A percentile compares a stretch with the other conserved stretches of the same genome.
Conservation (phyloP, 2,113 vertebrate genomes). For the Apodemus speciosus region DNA sequence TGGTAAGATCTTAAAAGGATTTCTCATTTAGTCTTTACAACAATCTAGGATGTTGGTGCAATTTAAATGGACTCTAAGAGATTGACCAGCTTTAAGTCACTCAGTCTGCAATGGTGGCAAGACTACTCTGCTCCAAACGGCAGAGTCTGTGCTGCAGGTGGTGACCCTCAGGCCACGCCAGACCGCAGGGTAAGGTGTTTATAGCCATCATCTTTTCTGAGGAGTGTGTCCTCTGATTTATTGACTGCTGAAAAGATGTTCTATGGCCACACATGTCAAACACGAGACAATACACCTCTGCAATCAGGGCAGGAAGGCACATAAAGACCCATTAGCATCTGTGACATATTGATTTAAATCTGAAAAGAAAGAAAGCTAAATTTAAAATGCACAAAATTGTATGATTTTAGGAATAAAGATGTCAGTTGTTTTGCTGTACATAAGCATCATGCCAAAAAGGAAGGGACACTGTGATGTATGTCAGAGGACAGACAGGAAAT, state of each 20-base stretch:
- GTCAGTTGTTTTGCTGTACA: background rate
- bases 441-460: background rate
- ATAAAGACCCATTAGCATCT: background rate
- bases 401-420: background rate
- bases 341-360: background rate
- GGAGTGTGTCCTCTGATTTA: no score
- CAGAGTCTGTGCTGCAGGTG: background rate
- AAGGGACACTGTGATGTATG: background rate
- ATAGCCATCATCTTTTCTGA: background rate
- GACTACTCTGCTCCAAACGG: background rate
- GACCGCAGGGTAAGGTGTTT: background rate
- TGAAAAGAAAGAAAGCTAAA: slow-evolving; percentile 13
- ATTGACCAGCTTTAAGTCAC: background rate
- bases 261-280: background rate
- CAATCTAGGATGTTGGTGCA: background rate
- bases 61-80: slow-evolving; percentile 4
- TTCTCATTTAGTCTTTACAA: slow-evolving; percentile 51
- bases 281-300: background rate
- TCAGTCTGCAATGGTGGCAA: background rate
- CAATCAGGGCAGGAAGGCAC: background rate
- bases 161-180: background rate
- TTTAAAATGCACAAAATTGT: background rate
- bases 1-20: slow-evolving; percentile 26
- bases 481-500: background rate
- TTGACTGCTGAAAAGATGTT: background rate